Percentiles rank a stretch among this genome's conserved stretches.
Conservation (phyloP, 2,888 invertebrate genomes). For the Furcula furcula region DNA sequence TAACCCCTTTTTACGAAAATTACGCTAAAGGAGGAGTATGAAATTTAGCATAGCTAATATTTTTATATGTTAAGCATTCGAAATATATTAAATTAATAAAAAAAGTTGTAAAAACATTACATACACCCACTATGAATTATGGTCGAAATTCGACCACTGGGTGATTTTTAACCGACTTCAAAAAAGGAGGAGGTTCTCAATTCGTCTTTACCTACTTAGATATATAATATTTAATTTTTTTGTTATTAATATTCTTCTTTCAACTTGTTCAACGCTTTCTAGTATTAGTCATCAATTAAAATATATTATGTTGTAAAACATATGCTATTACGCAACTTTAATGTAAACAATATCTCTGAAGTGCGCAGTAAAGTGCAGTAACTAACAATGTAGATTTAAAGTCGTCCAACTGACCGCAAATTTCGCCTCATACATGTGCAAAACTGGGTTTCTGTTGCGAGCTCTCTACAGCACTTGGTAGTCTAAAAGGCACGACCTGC, state of each 20-base stretch:
- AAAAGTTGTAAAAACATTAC: too few species aligned
- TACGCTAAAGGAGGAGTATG: too few species aligned
- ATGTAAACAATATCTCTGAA: not conserved
- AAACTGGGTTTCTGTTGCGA: conserved; percentile 42
- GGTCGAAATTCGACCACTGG: too few species aligned
- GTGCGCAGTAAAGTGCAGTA: not conserved
- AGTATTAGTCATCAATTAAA: conserved; percentile 3
- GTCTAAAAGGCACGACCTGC: conserved; percentile 27
- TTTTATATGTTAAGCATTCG: too few species aligned
- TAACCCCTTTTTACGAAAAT: too few species aligned
- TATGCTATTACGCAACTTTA: not conserved
- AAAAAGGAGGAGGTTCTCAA: too few species aligned
- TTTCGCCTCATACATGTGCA: conserved; percentile 38
- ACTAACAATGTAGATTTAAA: conserved; percentile 6
- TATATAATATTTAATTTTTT: too few species aligned
- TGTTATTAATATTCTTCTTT: not conserved
- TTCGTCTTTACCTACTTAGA: too few species aligned
- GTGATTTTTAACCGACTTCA: too few species aligned
- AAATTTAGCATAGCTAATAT: too few species aligned
- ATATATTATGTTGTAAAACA: conserved; percentile 1
- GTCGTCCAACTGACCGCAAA: conserved; percentile 41
- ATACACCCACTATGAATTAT: too few species aligned
- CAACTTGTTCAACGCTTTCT: not conserved
- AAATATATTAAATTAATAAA: too few species aligned
- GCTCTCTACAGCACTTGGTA: conserved; percentile 17